Evolutionary conservation across 2,113 vertebrate species (phyloP).

Genomic region (Xiphophorus maculatus): DNA sequence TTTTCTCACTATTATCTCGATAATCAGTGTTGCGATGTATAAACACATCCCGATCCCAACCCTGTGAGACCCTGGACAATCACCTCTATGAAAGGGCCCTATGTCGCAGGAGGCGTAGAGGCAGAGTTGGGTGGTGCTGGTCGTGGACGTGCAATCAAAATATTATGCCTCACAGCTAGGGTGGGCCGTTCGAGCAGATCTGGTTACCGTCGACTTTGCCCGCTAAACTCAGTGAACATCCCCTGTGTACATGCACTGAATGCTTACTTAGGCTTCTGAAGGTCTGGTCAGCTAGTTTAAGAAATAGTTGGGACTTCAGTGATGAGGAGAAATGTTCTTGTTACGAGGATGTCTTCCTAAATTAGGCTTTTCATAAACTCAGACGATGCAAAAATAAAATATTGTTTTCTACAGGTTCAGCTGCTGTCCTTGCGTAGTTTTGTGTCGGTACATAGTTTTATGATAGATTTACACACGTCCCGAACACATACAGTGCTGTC

Average conservation of each 20-base stretch:
- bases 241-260: constrained; percentile 20
- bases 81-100: constrained; percentile 51
- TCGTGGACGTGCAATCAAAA: constrained; percentile 69
- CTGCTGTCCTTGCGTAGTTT: not conserved
- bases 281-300: not conserved
- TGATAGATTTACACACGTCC: not conserved
- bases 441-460: not conserved
- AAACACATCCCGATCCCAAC: constrained; percentile 25
- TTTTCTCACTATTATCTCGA: constrained; percentile 11
- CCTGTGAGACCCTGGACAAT: constrained; percentile 47
- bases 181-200: constrained; percentile 72
- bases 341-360: not conserved
- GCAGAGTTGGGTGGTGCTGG: constrained; percentile 65
- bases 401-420: not conserved
- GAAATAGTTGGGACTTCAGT: not conserved
- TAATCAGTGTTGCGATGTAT: constrained; percentile 20
- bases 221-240: constrained; percentile 54
- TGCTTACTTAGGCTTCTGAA: constrained; percentile 14
- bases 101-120: constrained; percentile 48
- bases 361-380: not conserved
- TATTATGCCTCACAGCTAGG: constrained; percentile 75
- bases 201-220: constrained; percentile 51
- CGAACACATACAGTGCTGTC: not conserved
- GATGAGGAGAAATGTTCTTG: not conserved
- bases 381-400: not conserved